Conservation (phyloP, 1,140 invertebrate genomes). For the Latrodectus geometricus region DNA sequence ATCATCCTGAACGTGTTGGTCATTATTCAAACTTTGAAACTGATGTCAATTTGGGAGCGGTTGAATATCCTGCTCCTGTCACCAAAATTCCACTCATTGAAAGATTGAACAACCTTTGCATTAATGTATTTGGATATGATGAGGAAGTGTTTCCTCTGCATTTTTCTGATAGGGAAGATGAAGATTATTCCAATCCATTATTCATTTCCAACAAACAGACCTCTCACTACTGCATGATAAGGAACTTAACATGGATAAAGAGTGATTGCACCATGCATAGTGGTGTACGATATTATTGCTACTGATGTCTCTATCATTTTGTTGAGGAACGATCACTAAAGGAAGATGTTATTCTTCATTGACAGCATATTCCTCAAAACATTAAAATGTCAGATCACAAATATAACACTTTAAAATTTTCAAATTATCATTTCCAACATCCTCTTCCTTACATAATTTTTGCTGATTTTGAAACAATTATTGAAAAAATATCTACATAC, state of each 20-base stretch:
- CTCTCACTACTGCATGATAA: no score
- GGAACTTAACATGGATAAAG: neutral
- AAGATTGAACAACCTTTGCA: slow-evolving; percentile 25
- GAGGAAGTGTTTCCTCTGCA: slow-evolving; percentile 19
- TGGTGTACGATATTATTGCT: neutral
- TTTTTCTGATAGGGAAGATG: neutral
- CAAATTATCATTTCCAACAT: neutral
- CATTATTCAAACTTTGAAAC: neutral
- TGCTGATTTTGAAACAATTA: slow-evolving; percentile 1
- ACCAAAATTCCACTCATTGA: slow-evolving; percentile 4
- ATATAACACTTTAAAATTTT: neutral
- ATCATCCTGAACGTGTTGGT: neutral
- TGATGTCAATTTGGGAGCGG: neutral
- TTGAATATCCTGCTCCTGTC: neutral
- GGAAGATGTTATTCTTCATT: neutral
- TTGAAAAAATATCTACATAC: neutral
- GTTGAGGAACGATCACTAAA: neutral
- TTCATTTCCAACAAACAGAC: neutral
- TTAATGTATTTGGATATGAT: slow-evolving; percentile 36
- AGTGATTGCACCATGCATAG: neutral
- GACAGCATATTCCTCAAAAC: neutral
- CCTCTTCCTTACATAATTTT: neutral
- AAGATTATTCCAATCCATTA: slow-evolving; percentile 3
- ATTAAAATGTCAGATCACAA: no score
- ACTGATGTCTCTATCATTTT: neutral